phyloP scores from a whole-genome alignment of 2,113 vertebrate genomes.

The Fregetta grallaria region DNA sequence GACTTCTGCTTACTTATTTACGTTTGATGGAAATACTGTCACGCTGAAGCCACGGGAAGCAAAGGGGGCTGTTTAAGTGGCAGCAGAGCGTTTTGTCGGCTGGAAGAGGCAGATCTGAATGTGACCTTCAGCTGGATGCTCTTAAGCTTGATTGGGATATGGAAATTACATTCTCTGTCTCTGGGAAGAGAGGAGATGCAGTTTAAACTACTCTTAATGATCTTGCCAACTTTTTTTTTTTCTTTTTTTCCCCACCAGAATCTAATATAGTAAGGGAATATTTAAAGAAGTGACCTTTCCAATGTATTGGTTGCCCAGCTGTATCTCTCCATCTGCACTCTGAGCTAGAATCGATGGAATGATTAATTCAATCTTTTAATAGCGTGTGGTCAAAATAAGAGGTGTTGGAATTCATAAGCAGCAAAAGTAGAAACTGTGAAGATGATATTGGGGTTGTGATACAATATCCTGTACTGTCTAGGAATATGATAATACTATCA shows the following conservation, averaged over 20 bases:
- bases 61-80: background rate
- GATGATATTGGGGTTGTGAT: background rate
- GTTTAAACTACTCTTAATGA: slow-evolving; percentile 2
- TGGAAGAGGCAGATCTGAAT: slow-evolving; percentile 15
- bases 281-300: background rate
- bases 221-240: background rate
- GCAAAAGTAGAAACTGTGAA: background rate
- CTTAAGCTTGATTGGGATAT: slow-evolving; percentile 55
- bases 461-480: background rate
- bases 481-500: background rate
- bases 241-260: too few species aligned
- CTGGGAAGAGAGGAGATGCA: background rate
- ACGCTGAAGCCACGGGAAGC: background rate
- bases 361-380: slow-evolving; percentile 22
- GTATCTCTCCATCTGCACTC: background rate
- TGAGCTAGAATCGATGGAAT: background rate
- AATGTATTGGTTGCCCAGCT: background rate
- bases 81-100: background rate
- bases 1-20: slow-evolving; percentile 25
- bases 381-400: background rate
- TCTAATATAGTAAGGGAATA: background rate
- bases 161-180: slow-evolving; percentile 26
- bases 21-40: background rate
- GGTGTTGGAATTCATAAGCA: background rate
- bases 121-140: slow-evolving; percentile 53